Conservation (phyloP, 35 echinoderm and acorn worm species). For the Lytechinus pictus region DNA sequence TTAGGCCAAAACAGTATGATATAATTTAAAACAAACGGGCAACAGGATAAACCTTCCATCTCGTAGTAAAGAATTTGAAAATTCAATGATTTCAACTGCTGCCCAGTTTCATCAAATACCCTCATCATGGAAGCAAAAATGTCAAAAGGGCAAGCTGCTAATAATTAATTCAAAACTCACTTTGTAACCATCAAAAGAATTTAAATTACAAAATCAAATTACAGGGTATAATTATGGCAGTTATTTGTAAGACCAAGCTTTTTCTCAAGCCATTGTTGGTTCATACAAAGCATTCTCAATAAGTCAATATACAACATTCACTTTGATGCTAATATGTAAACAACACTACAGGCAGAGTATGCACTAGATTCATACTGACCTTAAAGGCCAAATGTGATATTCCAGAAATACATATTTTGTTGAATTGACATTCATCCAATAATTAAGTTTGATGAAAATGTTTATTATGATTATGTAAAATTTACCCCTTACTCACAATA, state of each 20-base stretch:
- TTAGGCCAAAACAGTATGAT: not conserved
- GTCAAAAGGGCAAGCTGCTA: not conserved
- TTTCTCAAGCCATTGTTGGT: not conserved
- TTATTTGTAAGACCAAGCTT: not conserved
- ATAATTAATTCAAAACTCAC: not conserved
- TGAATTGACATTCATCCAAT: not conserved
- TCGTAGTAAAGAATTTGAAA: not conserved
- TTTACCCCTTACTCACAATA: too few species aligned
- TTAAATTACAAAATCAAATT: too few species aligned
- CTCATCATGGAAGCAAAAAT: not conserved
- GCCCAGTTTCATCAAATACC: not conserved
- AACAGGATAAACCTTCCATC: too few species aligned
- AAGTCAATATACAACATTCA: not conserved
- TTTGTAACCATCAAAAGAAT: not conserved
- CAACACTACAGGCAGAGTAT: not conserved
- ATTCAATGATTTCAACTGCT: not conserved
- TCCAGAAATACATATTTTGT: not conserved
- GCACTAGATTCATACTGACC: not conserved
- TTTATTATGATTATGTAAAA: not conserved
- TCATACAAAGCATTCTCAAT: not conserved
- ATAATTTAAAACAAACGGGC: not conserved
- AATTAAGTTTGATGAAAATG: not conserved
- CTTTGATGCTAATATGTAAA: not conserved
- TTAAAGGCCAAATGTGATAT: not conserved
- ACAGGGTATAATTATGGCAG: too few species aligned